These are phyloP conservation scores for Choristoneura rosaceana DNA, from an alignment of 2,888 invertebrate genomes.

Conservation along the genomic window DNA sequence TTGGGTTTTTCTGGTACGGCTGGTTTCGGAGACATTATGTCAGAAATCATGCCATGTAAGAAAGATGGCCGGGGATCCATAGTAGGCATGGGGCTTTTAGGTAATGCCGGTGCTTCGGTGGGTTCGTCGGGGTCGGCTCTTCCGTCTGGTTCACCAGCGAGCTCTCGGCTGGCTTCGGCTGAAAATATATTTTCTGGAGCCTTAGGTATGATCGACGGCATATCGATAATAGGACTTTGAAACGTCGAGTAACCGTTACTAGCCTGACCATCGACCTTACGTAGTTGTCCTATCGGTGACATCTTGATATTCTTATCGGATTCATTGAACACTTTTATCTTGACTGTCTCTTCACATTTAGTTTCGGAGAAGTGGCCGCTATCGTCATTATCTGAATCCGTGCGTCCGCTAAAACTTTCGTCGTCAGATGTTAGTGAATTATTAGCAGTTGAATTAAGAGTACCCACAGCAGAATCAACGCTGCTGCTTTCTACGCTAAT, in stretches of 20 bases:
- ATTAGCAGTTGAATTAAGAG: slow-evolving; percentile 84
- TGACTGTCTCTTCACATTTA: slow-evolving; percentile 81
- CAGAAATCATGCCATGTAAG: slow-evolving; percentile 87
- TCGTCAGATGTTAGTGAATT: slow-evolving; percentile 82
- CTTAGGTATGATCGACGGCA: slow-evolving; percentile 79
- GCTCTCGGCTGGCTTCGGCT: slow-evolving; percentile 89
- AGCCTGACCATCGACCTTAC: slow-evolving; percentile 78
- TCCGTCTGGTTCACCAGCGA: slow-evolving; percentile 95
- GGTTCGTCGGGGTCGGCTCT: slow-evolving; percentile 92
- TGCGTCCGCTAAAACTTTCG: slow-evolving; percentile 81
- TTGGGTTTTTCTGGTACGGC: slow-evolving; percentile 90
- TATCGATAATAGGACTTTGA: slow-evolving; percentile 79
- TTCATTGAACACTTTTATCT: slow-evolving; percentile 81
- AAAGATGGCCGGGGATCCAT: slow-evolving; percentile 88
- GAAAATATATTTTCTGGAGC: slow-evolving; percentile 75
- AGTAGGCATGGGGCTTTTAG: slow-evolving; percentile 88
- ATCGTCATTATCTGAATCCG: slow-evolving; percentile 86
- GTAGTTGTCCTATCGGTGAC: slow-evolving; percentile 74
- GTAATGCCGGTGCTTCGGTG: slow-evolving; percentile 88
- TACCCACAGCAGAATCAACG: slow-evolving; percentile 84
- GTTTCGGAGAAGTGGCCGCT: slow-evolving; percentile 82
- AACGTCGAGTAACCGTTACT: slow-evolving; percentile 79
- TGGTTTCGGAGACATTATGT: slow-evolving; percentile 83
- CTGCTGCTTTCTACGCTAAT: slow-evolving; percentile 81
- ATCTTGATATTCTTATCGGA: slow-evolving; percentile 76